Conservation (phyloP, 1,140 invertebrate genomes). For the Ostrea denselamellosa region DNA sequence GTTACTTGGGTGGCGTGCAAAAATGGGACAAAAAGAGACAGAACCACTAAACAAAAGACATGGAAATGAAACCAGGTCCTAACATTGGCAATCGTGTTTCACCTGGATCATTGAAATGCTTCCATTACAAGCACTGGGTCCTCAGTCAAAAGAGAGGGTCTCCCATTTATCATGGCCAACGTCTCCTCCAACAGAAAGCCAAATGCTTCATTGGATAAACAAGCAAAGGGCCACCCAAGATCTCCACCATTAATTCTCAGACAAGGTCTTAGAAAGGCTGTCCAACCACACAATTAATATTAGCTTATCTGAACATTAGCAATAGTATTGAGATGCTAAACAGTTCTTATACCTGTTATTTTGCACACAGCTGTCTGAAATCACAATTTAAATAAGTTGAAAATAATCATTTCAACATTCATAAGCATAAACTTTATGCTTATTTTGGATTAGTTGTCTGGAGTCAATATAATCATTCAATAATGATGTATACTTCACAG, state of each 20-base stretch:
- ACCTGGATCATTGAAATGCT: slow-evolving; percentile 35
- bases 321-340: background rate
- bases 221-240: slow-evolving; percentile 29
- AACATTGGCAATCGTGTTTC: slow-evolving; percentile 25
- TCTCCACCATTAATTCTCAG: slow-evolving; percentile 27
- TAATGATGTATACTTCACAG: background rate
- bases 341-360: slow-evolving; percentile 2
- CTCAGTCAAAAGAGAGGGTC: background rate
- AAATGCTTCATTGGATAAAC: slow-evolving; percentile 39
- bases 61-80: slow-evolving; percentile 37
- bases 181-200: slow-evolving; percentile 26
- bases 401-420: slow-evolving; percentile 22
- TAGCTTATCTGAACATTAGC: slow-evolving; percentile 34
- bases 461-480: background rate
- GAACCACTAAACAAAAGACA: background rate
- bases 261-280: background rate
- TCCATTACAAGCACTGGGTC: slow-evolving; percentile 19
- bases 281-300: slow-evolving; percentile 16
- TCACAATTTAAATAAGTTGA: background rate
- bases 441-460: background rate
- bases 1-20: background rate
- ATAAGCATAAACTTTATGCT: background rate
- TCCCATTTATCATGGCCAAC: slow-evolving; percentile 29
- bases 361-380: slow-evolving; percentile 27
- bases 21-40: background rate